Percentiles rank a stretch among this genome's conserved stretches.
Conservation (phyloP, 2,888 invertebrate species). For the Apamea monoglypha region DNA sequence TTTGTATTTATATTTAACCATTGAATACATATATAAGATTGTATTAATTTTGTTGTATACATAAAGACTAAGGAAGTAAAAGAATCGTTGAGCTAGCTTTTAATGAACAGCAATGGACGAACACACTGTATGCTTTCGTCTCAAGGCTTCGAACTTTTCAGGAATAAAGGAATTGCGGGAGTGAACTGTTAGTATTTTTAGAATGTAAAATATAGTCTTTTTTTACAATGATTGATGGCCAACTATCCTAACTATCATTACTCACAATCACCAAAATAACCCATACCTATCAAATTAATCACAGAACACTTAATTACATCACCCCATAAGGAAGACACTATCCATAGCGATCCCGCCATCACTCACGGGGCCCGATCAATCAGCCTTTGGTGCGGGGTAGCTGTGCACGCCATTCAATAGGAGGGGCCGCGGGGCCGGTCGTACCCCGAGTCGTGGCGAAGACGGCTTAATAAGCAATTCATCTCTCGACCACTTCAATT, state of each 20-base stretch:
- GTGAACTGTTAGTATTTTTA: too few species aligned
- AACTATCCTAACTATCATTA: not conserved
- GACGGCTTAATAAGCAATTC: constrained; percentile 62
- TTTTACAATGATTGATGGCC: not conserved
- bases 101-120: too few species aligned
- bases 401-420: constrained; percentile 31
- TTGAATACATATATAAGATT: too few species aligned
- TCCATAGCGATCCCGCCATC: constrained; percentile 41
- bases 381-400: constrained; percentile 46
- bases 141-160: too few species aligned
- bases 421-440: constrained; percentile 27
- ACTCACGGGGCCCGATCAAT: constrained; percentile 60
- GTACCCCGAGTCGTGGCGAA: constrained; percentile 19
- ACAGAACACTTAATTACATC: constrained; percentile 42
- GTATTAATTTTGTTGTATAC: too few species aligned
- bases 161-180: too few species aligned
- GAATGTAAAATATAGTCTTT: not conserved
- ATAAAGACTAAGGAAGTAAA: too few species aligned
- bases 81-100: too few species aligned
- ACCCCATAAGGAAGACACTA: constrained; percentile 39
- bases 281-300: constrained; percentile 36
- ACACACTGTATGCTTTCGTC: too few species aligned
- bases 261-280: constrained; percentile 18
- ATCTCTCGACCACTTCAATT: constrained; percentile 61
- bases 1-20: too few species aligned